Evolutionary conservation across 2,113 vertebrate genomes (phyloP), one percentile per base, ranked within the genome.

Genomic region (Pomatorhinus ruficollis): DNA sequence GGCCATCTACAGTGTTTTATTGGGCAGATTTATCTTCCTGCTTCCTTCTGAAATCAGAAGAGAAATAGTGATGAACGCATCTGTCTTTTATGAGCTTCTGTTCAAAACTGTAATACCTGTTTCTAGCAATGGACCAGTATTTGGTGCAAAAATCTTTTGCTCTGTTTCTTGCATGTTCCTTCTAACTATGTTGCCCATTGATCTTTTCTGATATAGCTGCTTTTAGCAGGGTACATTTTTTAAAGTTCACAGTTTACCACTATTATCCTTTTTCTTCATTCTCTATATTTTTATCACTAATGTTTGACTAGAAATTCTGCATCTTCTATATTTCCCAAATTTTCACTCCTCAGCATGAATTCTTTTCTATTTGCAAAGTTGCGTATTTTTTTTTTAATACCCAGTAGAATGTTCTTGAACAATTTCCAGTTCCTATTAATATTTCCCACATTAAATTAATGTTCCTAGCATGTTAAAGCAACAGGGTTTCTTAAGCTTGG

Each of bases 361-460:
- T 93, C 30, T 71, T 60, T 78, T 82, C 60, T 64, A 63, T 77
- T 94, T 75, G 64, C 27, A 60, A 66, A 81, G 71, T 52, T 71
- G 44, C 7, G 0, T 85, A 11, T 28, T 42, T 40, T 52, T 88
- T 65, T 70, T 50, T 71, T 37, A 22, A 76, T 77, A 79, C 20
- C 8, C 87, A 16, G n/a, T 85, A 92, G 78, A 94, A 95, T 93
- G 95, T 96, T 95, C 95, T 97, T 96, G 96, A 96, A 88, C 15
- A 77, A 88, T 90, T 96, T 95, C 95, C 96, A 97, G 71, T 90
- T 96, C 92, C 82, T 96, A 77, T 96, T 97, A 97, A 92, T 94
- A 95, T 88, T 96, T 86, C 70, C 70, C 88, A 94, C 85, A 76
- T 92, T 88, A 96, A 97, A 94, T 65, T 90, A 50, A 83, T 93